Percentiles rank a stretch among this genome's conserved stretches.
These are phyloP conservation scores for Dryobates pubescens DNA, from an alignment of 2,797 vertebrate genomes.

Conservation along the genomic window DNA sequence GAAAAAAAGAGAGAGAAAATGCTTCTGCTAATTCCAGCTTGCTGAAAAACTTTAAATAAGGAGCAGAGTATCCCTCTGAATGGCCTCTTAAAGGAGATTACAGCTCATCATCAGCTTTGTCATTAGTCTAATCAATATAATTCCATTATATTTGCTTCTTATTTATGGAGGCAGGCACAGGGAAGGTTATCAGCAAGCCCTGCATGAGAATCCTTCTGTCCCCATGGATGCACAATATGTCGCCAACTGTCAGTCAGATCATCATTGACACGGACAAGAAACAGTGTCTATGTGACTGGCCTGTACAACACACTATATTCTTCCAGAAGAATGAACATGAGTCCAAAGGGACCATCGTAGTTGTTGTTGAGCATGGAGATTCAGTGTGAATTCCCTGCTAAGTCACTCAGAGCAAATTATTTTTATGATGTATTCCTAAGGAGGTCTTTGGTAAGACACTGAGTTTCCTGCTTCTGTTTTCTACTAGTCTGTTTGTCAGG, in stretches of 20 bases:
- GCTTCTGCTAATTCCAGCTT: constrained; percentile 9
- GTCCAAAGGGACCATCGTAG: background rate
- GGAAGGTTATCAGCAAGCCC: background rate
- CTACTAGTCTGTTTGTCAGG: no score
- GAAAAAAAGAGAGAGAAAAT: background rate
- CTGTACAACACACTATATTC: background rate
- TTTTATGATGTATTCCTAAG: background rate
- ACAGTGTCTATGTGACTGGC: background rate
- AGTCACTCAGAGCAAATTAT: background rate
- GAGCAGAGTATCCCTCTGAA: background rate
- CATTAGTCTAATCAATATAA: constrained; percentile 46
- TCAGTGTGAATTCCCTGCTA: background rate
- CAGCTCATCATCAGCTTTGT: constrained; percentile 10
- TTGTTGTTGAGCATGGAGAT: background rate
- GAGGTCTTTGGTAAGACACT: background rate
- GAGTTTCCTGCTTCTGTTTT: no score
- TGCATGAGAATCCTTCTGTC: constrained; percentile 4
- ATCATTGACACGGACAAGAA: background rate
- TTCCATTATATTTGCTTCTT: background rate
- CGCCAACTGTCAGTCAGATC: constrained; percentile 14
- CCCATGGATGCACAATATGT: background rate
- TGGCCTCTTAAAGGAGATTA: constrained; percentile 31
- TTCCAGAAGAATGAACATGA: constrained; percentile 33
- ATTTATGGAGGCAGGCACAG: background rate
- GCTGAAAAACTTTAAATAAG: constrained; percentile 37